Evolutionary conservation across 2,888 invertebrate genomes (phyloP).

Genomic region (Pandemis heparana): DNA sequence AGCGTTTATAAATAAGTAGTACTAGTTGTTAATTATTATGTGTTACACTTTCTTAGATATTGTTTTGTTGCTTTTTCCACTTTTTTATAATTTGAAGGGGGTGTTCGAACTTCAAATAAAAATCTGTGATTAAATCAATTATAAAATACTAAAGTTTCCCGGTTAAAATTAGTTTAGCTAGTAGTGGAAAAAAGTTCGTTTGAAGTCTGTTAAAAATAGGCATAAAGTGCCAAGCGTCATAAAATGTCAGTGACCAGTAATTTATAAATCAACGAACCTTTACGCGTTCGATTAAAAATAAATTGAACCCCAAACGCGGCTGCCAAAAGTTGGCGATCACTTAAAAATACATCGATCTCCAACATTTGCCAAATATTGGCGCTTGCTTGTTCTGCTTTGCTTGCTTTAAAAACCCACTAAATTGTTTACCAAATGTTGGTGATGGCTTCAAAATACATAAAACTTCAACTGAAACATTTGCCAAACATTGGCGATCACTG

Average conservation of each 20-base stretch:
- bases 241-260: neutral
- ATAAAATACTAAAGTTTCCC: no score
- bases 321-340: constrained; percentile 7
- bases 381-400: no score
- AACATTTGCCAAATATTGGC: neutral
- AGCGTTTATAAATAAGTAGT: no score
- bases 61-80: no score
- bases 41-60: no score
- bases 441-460: neutral
- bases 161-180: no score
- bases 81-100: no score
- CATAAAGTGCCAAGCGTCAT: neutral
- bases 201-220: neutral
- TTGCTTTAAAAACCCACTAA: neutral
- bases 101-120: no score
- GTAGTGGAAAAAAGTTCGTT: neutral
- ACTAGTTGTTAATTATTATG: no score
- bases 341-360: neutral
- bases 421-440: constrained; percentile 1
- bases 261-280: neutral
- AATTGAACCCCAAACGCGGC: neutral
- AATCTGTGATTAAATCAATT: no score
- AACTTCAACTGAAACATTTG: constrained; percentile 1
- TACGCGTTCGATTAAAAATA: neutral
- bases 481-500: constrained; percentile 37